phyloP scores from a whole-genome alignment of 2,113 vertebrate genomes.

The Mormyrus lacerda region DNA sequence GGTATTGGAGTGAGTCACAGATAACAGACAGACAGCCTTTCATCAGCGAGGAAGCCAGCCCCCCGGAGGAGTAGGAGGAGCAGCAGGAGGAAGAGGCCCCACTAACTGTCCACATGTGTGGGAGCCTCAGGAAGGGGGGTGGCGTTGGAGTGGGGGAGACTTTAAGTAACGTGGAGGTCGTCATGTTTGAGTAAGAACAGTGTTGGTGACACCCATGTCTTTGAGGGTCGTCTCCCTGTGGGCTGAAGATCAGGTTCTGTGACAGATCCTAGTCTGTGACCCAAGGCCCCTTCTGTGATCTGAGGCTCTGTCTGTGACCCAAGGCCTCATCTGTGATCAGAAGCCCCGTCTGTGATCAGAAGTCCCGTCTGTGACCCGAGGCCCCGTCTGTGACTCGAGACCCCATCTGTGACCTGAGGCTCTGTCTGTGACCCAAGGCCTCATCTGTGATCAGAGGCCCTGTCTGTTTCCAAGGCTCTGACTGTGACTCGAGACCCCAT shows the following conservation, averaged over 20 bases:
- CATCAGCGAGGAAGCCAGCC: constrained; percentile 11
- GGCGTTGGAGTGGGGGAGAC: neutral
- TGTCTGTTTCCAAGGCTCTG: neutral
- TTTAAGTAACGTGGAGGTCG: neutral
- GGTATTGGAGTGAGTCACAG: constrained; percentile 11
- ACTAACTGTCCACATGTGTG: constrained; percentile 23
- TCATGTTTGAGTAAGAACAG: neutral
- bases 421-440: neutral
- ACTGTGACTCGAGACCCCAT: neutral
- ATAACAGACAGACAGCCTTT: constrained; percentile 13
- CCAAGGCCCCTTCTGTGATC: neutral
- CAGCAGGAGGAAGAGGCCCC: constrained; percentile 14
- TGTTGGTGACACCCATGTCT: neutral
- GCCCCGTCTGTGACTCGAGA: neutral
- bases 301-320: neutral
- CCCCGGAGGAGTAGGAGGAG: neutral
- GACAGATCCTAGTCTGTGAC: neutral
- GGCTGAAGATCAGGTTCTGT: neutral
- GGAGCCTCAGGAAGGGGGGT: neutral
- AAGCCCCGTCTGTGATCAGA: neutral
- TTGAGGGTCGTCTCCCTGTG: neutral
- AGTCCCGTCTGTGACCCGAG: neutral
- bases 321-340: too few relatives aligned
- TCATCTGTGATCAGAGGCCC: neutral
- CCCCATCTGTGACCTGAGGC: neutral